phyloP scores from a whole-genome alignment of 2,797 vertebrate genomes.

The Phalanger gymnotis region DNA sequence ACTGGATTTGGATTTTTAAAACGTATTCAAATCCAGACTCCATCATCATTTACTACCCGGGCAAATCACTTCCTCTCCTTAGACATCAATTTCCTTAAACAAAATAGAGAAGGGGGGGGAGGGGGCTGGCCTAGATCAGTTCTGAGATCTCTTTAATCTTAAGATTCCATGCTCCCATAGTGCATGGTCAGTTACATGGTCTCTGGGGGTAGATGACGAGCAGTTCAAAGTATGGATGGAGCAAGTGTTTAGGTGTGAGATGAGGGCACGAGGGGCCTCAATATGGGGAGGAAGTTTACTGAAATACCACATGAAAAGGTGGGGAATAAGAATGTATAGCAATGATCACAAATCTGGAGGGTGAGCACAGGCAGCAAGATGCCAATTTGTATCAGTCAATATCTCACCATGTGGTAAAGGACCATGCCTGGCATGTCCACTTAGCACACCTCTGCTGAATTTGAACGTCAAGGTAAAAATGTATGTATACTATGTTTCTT shows the following conservation, averaged over 20 bases:
- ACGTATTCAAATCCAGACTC: no score
- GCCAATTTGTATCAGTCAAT: not conserved
- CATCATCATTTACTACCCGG: no score
- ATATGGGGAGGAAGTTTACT: not conserved
- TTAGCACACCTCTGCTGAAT: not conserved
- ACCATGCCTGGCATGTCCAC: not conserved
- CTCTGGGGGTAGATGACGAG: no score
- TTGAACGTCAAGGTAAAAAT: not conserved
- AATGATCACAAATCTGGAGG: not conserved
- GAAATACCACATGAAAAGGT: not conserved
- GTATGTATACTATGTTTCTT: not conserved
- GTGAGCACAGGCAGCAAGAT: not conserved
- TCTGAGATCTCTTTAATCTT: no score
- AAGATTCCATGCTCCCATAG: no score
- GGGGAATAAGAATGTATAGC: not conserved
- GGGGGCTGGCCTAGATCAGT: no score
- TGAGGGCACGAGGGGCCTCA: not conserved
- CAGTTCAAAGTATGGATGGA: not conserved
- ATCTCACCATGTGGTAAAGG: not conserved
- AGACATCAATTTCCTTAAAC: no score
- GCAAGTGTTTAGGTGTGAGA: not conserved
- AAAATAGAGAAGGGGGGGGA: fast-evolving
- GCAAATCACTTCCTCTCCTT: no score
- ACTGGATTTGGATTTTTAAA: no score
- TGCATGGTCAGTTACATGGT: no score